A percentile compares a stretch with the other conserved stretches of the same genome.
Conservation (phyloP, 2,888 invertebrate genomes). For the Malthinus flaveolus region DNA sequence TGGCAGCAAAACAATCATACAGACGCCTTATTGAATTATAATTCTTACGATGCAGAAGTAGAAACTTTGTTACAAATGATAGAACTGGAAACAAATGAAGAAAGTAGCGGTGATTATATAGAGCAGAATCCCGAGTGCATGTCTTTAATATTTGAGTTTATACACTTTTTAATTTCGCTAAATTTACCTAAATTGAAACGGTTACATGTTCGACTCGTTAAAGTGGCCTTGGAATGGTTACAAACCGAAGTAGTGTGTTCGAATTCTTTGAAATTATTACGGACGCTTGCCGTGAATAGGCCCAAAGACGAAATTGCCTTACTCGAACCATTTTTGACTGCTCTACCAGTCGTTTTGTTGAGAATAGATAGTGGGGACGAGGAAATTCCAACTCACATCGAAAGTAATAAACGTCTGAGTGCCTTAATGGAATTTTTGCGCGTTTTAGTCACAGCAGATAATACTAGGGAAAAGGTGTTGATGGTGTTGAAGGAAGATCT, state of each 20-base stretch:
- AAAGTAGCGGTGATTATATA: constrained; percentile 37
- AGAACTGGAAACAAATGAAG: constrained; percentile 35
- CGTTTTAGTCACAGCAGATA: constrained; percentile 51
- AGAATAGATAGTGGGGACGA: constrained; percentile 49
- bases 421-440: constrained; percentile 57
- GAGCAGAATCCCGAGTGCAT: constrained; percentile 55
- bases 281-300: constrained; percentile 50
- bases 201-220: constrained; percentile 53
- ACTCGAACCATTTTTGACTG: constrained; percentile 45
- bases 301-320: constrained; percentile 36
- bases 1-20: constrained; percentile 46
- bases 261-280: constrained; percentile 54
- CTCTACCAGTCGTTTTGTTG: constrained; percentile 53
- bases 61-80: constrained; percentile 49
- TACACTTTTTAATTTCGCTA: constrained; percentile 55
- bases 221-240: constrained; percentile 57
- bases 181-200: constrained; percentile 50
- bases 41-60: constrained; percentile 50
- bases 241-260: constrained; percentile 54
- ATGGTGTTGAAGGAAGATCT: constrained; percentile 50
- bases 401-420: constrained; percentile 51
- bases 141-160: constrained; percentile 57
- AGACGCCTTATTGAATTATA: constrained; percentile 34
- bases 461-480: constrained; percentile 49
- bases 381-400: constrained; percentile 40